These are phyloP conservation scores for Petroica traversi DNA, from an alignment of 2,113 vertebrate genomes.

Conservation along the genomic window DNA sequence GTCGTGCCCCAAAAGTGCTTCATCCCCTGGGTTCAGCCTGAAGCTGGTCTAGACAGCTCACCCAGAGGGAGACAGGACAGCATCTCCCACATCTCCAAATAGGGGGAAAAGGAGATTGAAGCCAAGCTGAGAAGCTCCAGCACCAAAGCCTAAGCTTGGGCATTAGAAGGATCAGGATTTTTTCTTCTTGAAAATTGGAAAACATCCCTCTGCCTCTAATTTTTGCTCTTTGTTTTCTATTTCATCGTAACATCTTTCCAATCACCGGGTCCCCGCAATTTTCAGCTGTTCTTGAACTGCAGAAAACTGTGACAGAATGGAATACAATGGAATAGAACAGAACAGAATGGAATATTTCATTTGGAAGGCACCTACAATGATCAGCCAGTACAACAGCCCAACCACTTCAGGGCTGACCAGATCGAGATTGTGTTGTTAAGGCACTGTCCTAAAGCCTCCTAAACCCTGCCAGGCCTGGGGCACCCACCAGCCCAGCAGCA, in stretches of 20 bases:
- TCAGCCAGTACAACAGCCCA: not conserved
- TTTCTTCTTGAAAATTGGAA: not conserved
- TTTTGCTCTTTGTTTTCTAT: not conserved
- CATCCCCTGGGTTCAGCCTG: not conserved
- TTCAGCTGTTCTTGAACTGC: not conserved
- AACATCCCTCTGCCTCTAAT: not conserved
- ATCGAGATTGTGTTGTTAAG: not conserved
- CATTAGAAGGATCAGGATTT: not conserved
- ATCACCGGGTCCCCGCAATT: rapidly evolving
- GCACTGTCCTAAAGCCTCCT: not conserved
- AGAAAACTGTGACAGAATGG: not conserved
- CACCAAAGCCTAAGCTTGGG: not conserved
- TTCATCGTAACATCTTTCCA: not conserved
- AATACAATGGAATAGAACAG: not conserved
- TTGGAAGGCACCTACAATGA: not conserved
- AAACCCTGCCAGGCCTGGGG: not conserved
- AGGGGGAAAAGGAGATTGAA: not conserved
- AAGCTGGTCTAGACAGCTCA: not conserved
- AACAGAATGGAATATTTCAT: not conserved
- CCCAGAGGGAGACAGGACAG: not conserved
- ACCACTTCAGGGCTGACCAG: not conserved
- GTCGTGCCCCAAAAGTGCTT: not conserved
- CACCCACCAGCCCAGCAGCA: not conserved
- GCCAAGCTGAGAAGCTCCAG: not conserved
- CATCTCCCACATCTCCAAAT: not conserved